Evolutionary conservation across 2,113 vertebrate genomes (phyloP).

Genomic region (Perca schrenkii): DNA sequence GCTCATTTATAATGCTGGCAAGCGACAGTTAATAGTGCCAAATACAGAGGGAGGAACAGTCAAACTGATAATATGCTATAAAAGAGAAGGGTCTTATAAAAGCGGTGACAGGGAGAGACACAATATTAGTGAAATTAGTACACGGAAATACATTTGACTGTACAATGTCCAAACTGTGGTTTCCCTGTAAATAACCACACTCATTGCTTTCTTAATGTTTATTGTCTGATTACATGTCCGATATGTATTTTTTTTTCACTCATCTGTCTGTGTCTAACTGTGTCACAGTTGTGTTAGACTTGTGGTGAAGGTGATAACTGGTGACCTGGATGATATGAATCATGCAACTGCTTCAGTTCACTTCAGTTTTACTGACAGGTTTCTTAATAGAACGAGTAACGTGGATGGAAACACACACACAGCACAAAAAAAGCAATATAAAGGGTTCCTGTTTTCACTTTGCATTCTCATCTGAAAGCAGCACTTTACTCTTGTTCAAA

Average conservation of each 20-base stretch:
- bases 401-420: neutral
- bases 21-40: neutral
- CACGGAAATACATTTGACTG: neutral
- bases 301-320: neutral
- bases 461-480: conserved; percentile 6
- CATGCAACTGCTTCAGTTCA: neutral
- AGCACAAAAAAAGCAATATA: neutral
- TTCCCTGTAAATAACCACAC: neutral
- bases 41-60: neutral
- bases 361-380: neutral
- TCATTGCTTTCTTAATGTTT: neutral
- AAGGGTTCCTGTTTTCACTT: conserved; percentile 3
- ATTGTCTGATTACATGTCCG: neutral
- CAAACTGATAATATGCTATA: neutral
- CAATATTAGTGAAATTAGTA: neutral
- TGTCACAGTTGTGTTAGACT: neutral
- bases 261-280: neutral
- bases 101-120: neutral
- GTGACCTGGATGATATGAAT: neutral
- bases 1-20: neutral
- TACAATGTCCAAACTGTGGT: neutral
- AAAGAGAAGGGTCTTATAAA: neutral
- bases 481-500: neutral
- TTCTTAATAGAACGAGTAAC: neutral
- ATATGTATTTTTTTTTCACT: neutral